These are phyloP conservation scores for Philantomba maxwellii DNA, from an alignment of 2,113 vertebrate species.

Conservation along the genomic window DNA sequence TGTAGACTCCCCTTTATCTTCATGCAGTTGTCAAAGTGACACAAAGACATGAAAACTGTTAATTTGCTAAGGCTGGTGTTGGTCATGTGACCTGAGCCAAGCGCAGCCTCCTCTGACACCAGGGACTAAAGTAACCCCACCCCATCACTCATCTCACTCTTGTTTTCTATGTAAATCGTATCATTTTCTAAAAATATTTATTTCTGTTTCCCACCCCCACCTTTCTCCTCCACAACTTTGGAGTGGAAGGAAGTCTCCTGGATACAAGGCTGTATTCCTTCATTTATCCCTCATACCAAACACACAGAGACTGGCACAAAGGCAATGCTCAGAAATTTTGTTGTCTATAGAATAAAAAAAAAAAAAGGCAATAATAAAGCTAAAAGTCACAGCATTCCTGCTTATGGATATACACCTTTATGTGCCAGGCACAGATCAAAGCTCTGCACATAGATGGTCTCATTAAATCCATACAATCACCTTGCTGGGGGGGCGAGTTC, in stretches of 20 bases:
- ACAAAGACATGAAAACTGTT: background rate
- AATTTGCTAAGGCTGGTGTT: background rate
- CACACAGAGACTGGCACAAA: background rate
- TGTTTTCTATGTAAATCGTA: background rate
- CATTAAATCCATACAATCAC: background rate
- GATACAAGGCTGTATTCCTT: background rate
- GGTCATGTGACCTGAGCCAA: background rate
- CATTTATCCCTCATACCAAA: background rate
- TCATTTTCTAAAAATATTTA: background rate
- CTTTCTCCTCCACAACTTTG: background rate
- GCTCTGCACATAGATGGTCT: background rate
- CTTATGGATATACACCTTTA: background rate
- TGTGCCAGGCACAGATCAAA: background rate
- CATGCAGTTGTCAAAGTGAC: background rate
- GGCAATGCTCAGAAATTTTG: background rate
- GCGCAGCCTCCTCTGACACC: background rate
- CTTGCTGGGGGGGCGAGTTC: background rate
- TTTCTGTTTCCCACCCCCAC: background rate
- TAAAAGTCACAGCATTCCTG: background rate
- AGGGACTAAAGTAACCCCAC: background rate
- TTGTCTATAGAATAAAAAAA: background rate
- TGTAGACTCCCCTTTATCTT: background rate
- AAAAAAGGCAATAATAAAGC: background rate
- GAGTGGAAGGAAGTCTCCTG: background rate
- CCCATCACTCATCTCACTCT: background rate